Base-by-base conservation (phyloP, 2,797 vertebrate genomes). In the Spondyliosoma cantharus region DNA sequence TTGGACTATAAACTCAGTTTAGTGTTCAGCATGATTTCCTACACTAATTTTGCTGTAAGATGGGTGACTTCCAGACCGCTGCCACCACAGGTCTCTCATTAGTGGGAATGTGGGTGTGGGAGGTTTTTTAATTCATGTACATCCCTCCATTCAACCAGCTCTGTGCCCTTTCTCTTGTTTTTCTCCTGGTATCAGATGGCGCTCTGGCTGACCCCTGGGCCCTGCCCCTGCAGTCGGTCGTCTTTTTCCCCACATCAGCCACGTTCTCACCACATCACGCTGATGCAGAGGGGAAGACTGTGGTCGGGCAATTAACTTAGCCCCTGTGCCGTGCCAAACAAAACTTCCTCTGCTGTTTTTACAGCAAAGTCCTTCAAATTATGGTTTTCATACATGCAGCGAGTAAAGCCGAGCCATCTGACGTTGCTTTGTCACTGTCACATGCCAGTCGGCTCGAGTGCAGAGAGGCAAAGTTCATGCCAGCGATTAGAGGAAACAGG, bases 291-390 rank as follows among this genome's bases (percentile, higher is more conserved):
- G 91, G 92, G 92, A 95, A 93, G 90, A 84, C 93, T 94, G 93
- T 86, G 93, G 93, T 94, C 68, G 77, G 92, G 87, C 90, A 94
- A 95, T 95, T 95, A 95, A 94, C 89, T 90, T 71, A 90, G 90
- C 90, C 74, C 81, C 86, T 22, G 81, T 66, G 74, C 88, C 49
- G 73, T 84, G 95, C 95, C 95, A 96, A 96, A 88, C 88, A 94
- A 94, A 95, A 95, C 94, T 95, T 95, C 94, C 94, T 94, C 88
- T 83, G 81, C 81, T 94, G 94, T 94, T 95, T 94, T 94, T 92
- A 92, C 88, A 93, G 94, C 89, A 90, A 87, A 91, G 84, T 88
- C 89, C 91, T 92, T 84, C 81, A 92, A 93, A 92, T 94, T 91
- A 92, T 93, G 94, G 91, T 92, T 94, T 95, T 94, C 91, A 91